Evolutionary conservation across 2,113 vertebrate species (phyloP), one percentile per base, ranked within the genome.

Genomic region (Pristiophorus japonicus): DNA sequence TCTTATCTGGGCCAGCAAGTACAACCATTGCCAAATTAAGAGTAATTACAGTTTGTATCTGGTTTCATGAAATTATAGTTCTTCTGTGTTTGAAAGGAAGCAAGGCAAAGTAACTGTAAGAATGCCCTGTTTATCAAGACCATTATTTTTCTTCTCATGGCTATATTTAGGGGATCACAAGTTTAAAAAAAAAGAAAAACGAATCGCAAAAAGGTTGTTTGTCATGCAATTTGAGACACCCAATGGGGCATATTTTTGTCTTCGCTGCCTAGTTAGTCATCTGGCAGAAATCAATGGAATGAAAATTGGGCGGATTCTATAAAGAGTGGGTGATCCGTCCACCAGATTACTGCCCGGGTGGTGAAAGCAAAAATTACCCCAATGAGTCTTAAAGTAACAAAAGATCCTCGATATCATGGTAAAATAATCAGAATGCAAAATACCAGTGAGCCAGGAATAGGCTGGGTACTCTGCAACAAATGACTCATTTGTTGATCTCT

Each of bases 41-140:
- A 70, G 12, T 70, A 70, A 94, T 94, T 94, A 73, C 65, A 94
- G 42, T 30, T 94, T 94, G 93, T 94, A 94, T 94, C 93, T 94
- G 65, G 45, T 94, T 94, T 45, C 65, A 94, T 18, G 10, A 94
- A 94, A 94, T 94, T 47, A 94, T 94, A 67, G 42, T 27, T 67
- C 34, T 93, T 65, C 38, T 70, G 27, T 67, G 38, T 94, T 94
- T 94, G 66, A 51, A 73, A 70, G 42, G 42, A 94, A 94, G 45
- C 51, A 27, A 45, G 63, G 11, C 63, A 66, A 67, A 67, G 38
- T 67, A 65, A 91, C 34, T 91, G 51, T 18, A n/a, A 91, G 63
- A 42, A 34, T 59, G 27, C 34, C 12, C 10, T 45, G n/a, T 94
- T 94, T 38, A 70, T 70, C 45, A 51, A 94, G 42, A 34, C 22